Conservation (phyloP, 2,797 vertebrate species). For the Sebastolobus altivelis region DNA sequence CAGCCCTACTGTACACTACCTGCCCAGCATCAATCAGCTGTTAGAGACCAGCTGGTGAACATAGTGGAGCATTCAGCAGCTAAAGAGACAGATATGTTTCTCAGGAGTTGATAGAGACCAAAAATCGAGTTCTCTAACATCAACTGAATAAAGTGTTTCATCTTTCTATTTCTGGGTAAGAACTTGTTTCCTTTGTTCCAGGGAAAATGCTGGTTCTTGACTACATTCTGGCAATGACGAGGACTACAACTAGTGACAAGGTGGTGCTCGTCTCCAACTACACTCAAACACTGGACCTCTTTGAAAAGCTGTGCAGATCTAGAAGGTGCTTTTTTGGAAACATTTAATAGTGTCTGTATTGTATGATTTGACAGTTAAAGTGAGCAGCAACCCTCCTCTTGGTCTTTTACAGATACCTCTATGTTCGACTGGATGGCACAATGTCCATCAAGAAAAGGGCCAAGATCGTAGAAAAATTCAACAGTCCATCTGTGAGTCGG, state of each 20-base stretch:
- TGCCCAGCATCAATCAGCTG: no score
- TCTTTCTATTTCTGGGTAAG: neutral
- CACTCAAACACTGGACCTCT: conserved; percentile 96
- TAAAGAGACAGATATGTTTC: no score
- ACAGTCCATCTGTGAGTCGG: conserved; percentile 89
- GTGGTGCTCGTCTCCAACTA: conserved; percentile 98
- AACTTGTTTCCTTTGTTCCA: conserved; percentile 57
- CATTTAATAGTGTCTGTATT: neutral
- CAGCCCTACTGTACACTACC: no score
- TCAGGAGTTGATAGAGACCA: no score
- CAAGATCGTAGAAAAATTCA: conserved; percentile 95
- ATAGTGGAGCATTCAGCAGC: no score
- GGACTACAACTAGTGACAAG: conserved; percentile 92
- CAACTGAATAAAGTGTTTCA: neutral
- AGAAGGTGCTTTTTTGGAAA: conserved; percentile 85
- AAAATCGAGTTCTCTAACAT: neutral
- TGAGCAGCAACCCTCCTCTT: neutral
- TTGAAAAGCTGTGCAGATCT: conserved; percentile 94
- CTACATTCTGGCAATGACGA: conserved; percentile 95
- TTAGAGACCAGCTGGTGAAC: no score
- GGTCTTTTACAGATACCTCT: conserved; percentile 88
- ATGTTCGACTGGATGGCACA: conserved; percentile 95
- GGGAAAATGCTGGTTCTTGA: conserved; percentile 98
- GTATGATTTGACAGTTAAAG: neutral
- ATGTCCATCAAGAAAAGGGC: conserved; percentile 99